A percentile compares a stretch with the other conserved stretches of the same genome.
Evolutionary conservation across 2,888 invertebrate genomes (phyloP).

Genomic region (Sussaba pulchella): DNA sequence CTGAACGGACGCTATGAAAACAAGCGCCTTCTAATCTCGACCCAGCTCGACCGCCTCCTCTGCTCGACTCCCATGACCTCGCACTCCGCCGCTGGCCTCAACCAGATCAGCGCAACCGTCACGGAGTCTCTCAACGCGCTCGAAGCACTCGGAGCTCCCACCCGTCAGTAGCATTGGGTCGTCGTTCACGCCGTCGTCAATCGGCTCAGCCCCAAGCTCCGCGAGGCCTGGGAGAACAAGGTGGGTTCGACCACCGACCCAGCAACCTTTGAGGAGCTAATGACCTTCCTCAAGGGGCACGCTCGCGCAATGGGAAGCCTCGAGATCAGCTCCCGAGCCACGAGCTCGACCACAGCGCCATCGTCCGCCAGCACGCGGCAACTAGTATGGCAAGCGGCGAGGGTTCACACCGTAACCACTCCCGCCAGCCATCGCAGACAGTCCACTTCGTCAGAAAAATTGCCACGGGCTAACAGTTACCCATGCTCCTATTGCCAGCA

Average conservation of each 20-base stretch:
- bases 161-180: not conserved
- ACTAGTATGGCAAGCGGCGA: not conserved
- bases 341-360: not conserved
- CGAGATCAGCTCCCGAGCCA: not conserved
- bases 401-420: no score
- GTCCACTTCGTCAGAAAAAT: not conserved
- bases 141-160: not conserved
- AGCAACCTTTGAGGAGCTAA: not conserved
- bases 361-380: not conserved
- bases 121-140: slow-evolving; percentile 32
- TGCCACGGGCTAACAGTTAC: not conserved
- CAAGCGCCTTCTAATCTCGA: not conserved
- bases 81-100: not conserved
- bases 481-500: not conserved
- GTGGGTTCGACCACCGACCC: not conserved
- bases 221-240: slow-evolving; percentile 37
- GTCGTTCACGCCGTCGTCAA: not conserved
- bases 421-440: no score
- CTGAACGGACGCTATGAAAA: slow-evolving; percentile 23
- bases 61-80: not conserved
- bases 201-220: not conserved
- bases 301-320: slow-evolving; percentile 19
- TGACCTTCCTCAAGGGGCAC: slow-evolving; percentile 10
- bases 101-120: not conserved
- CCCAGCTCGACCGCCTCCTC: slow-evolving; percentile 19